These are phyloP conservation scores for Zaprionus lineosus DNA, from an alignment of 2,888 invertebrate species.

Conservation along the genomic window DNA sequence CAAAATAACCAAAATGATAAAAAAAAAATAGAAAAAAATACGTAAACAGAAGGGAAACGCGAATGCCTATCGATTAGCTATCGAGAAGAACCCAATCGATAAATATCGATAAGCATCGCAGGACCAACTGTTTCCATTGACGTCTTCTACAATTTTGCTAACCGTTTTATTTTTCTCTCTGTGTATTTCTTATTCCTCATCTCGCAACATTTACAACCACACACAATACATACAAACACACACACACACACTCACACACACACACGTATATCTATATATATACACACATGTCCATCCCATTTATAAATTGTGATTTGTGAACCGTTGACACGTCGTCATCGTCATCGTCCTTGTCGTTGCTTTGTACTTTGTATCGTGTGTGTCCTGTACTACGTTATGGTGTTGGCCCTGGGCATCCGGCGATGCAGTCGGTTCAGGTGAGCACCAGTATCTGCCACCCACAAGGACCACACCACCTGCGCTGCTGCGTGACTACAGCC, in stretches of 20 bases:
- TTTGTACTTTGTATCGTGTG: constrained; percentile 24
- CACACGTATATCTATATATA: constrained; percentile 22
- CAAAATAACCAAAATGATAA: constrained; percentile 27
- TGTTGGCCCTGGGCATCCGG: too few relatives aligned
- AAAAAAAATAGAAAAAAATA: constrained; percentile 20
- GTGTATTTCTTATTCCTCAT: constrained; percentile 70
- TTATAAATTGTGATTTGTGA: constrained; percentile 56
- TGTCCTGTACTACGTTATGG: constrained; percentile 2
- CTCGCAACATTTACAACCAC: constrained; percentile 34
- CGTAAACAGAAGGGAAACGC: too few relatives aligned
- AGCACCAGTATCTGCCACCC: constrained; percentile 59
- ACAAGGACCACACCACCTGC: neutral
- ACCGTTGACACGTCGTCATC: constrained; percentile 69
- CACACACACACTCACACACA: constrained; percentile 19
- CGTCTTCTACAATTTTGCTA: constrained; percentile 66
- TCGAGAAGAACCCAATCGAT: too few relatives aligned
- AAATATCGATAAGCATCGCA: constrained; percentile 51
- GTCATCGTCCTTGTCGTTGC: too few relatives aligned
- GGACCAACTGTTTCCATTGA: constrained; percentile 45
- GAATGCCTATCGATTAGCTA: constrained; percentile 14
- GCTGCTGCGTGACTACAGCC: constrained; percentile 69
- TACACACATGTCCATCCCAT: constrained; percentile 28
- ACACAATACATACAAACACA: constrained; percentile 20
- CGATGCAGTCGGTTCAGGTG: too few relatives aligned
- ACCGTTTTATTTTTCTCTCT: constrained; percentile 68